Evolutionary conservation across 2,888 invertebrate species (phyloP), one percentile per base, ranked within the genome.

Genomic region (Keiferia lycopersicella): DNA sequence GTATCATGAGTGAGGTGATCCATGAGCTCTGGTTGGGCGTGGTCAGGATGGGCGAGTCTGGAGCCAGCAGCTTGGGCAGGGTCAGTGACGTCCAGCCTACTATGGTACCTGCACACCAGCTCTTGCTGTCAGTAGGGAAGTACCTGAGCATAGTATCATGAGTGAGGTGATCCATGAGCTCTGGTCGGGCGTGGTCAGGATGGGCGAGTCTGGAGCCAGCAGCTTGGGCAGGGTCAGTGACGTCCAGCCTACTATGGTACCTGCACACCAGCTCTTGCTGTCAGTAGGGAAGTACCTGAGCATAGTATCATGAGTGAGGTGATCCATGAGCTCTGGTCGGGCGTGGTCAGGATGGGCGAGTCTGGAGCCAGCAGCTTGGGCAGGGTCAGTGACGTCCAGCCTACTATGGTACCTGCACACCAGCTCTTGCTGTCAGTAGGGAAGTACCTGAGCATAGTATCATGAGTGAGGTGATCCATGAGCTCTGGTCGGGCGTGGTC

Each of bases 111-210:
- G n/a, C n/a, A n/a, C n/a, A n/a, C n/a, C n/a, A n/a, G n/a, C n/a
- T n/a, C n/a, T n/a, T n/a, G n/a, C n/a, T n/a, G 2, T 12, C 10
- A 8, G 39, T 39, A 8, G 6, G 0, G 2, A 26, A 30, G 64
- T 81, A 91, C 91, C 91, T 82, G 91, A 93, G 67, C 93, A 94
- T 64, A 95, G 82, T 61, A 94, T 91, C 81, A 94, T 94, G 62
- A 94, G 88, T 26, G 94, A 94, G 6, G 93, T 94, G 75, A 94
- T 92, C 93, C 94, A 93, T 38, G 94, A 94, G 72, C 93, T 93
- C 83, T 39, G 12, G 12, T 39, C 92, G 51, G 86, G 81, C 1
- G 92, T 87, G 53, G 93, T 92, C 57, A 84, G 83, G 68, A 94
- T 93, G 16, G 92, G 91, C 6, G 93, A 93, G 68, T 89, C 81